Conservation (phyloP, 2,797 vertebrate genomes). For the Malurus leucopterus region DNA sequence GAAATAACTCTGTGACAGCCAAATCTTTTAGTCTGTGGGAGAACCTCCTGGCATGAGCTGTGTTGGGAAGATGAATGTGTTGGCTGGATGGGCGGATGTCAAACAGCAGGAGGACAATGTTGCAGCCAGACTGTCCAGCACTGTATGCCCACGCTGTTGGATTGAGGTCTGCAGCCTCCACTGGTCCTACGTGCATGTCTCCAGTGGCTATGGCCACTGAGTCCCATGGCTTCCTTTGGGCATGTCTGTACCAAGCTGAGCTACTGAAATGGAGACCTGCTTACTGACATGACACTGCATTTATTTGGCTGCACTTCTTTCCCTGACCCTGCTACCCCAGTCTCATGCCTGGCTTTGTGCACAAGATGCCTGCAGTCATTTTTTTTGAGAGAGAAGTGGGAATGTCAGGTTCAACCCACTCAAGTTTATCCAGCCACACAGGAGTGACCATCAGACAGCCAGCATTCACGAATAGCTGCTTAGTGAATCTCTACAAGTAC, state of each 20-base stretch:
- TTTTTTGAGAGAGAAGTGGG: neutral
- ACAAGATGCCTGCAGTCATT: neutral
- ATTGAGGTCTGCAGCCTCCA: neutral
- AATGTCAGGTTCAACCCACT: neutral
- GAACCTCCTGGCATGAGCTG: neutral
- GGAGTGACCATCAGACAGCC: neutral
- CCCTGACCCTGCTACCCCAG: neutral
- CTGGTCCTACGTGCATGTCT: neutral
- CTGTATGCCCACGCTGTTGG: rapidly evolving
- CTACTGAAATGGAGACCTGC: neutral
- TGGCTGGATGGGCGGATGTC: neutral
- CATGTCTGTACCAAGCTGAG: neutral
- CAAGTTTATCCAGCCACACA: neutral
- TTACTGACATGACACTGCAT: neutral
- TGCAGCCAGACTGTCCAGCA: neutral
- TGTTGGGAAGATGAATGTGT: neutral
- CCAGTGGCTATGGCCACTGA: neutral
- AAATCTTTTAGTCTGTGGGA: neutral
- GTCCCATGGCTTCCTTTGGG: neutral
- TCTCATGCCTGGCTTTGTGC: neutral
- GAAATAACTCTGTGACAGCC: neutral
- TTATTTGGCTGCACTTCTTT: neutral
- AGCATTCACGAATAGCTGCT: neutral
- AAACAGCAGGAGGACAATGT: neutral
- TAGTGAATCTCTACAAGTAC: neutral